Percentiles rank a stretch among this genome's conserved stretches.
Evolutionary conservation across 2,113 vertebrate genomes (phyloP).

Genomic region (Cavia aperea): DNA sequence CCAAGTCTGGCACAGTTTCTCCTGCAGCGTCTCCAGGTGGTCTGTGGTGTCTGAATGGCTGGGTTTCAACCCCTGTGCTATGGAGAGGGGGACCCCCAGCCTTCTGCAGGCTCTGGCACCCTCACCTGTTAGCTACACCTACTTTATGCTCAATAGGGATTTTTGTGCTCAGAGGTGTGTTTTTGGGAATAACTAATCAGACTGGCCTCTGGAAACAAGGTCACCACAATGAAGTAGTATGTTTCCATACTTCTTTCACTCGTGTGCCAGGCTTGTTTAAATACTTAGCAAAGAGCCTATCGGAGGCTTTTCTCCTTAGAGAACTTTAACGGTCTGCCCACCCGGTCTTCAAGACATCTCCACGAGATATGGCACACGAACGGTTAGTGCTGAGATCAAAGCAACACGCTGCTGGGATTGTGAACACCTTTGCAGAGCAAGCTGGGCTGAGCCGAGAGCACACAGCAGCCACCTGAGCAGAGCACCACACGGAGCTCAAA

Average conservation of each 20-base stretch:
- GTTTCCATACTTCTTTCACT: not conserved
- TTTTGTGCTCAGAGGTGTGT: not conserved
- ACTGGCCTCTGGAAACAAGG: not conserved
- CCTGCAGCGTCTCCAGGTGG: rapidly evolving
- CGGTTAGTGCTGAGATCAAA: not conserved
- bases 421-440: not conserved
- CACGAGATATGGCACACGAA: not conserved
- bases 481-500: not conserved
- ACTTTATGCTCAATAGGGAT: not conserved
- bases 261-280: not conserved
- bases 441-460: not conserved
- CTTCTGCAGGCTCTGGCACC: not conserved
- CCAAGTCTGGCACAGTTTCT: not conserved
- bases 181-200: not conserved
- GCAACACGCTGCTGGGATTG: not conserved
- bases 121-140: not conserved
- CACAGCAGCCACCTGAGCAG: not conserved
- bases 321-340: not conserved
- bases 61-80: not conserved
- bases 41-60: rapidly evolving
- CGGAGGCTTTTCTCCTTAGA: not conserved
- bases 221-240: not conserved
- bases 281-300: not conserved
- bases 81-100: not conserved
- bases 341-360: not conserved